Base-by-base conservation (phyloP, 2,888 invertebrate genomes). In the Ophion slaviceki region DNA sequence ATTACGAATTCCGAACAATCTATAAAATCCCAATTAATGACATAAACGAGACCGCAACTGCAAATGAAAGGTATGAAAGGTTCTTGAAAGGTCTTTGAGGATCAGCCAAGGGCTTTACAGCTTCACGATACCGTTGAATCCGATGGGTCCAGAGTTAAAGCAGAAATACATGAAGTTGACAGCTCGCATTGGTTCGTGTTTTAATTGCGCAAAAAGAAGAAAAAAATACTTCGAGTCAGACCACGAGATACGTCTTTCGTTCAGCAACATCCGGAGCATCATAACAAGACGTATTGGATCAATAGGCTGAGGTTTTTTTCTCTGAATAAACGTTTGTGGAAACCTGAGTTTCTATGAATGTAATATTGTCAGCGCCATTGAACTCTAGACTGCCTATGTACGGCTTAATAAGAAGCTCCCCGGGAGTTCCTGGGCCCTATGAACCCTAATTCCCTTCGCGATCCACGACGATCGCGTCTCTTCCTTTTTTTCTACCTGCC, bases 351-450 rank as follows among this genome's bases (percentile, higher is more conserved):
- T 40, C 40, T 40, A 40, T 0, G 32, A 62, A 47, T 62, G 40
- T 0, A n/a, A 79, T 53, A 45, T 0, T 14, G n/a, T 45, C n/a
- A 40, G 28, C 67, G 59, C 59, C 61, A 74, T 72, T 67, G 68
- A 77, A 77, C 61, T 77, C 67, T 24, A 40, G 28, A 36, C 20
- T 72, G 20, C 74, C 47, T 32, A 59, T 8, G 62, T 70, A 70
- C 53, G 62, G 47, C 77, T 80, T 78, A 77, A 86, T 85, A 66
- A 85, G 74, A 74, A 82, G 74, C 64, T 84, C 78, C 28, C 61
- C 80, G 82, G 59, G 74, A 24, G 53, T 14, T 53, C 11, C 53
- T 53, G 36, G 72, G 61, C 81, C 79, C 72, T 53, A 47, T 80
- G 83, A 74, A 79, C 45, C 40, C 36, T 83, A 71, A 77, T 59